Conservation (phyloP, 2,113 vertebrate genomes). For the Melanocharis versteri region DNA sequence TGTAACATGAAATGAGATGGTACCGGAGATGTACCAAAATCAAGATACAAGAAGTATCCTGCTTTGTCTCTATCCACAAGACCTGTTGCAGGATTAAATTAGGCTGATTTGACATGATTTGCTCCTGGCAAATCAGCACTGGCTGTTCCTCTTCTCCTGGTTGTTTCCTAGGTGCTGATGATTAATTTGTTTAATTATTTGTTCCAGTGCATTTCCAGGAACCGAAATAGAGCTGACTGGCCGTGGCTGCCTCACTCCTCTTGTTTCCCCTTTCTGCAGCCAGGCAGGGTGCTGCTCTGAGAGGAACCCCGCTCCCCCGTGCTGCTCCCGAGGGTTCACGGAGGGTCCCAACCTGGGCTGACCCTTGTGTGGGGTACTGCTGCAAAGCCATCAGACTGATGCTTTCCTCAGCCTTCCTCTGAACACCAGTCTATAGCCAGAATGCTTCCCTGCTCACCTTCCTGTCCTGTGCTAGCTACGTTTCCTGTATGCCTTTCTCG, state of each 20-base stretch:
- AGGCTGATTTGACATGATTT: slow-evolving; percentile 47
- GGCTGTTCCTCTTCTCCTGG: slow-evolving; percentile 25
- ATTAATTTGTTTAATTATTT: slow-evolving; percentile 61
- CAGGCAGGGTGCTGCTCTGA: neutral
- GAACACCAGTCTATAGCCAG: neutral
- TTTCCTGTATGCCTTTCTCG: neutral
- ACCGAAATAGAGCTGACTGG: neutral
- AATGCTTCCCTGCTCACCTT: neutral
- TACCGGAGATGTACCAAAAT: neutral
- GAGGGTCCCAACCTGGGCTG: neutral
- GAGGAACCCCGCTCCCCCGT: rapidly evolving
- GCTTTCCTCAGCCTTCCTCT: neutral
- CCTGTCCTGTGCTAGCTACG: rapidly evolving
- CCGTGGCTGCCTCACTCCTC: neutral
- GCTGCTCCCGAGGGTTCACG: rapidly evolving
- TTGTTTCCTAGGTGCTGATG: slow-evolving; percentile 55
- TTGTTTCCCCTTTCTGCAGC: neutral
- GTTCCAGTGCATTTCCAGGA: slow-evolving; percentile 60
- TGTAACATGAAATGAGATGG: neutral
- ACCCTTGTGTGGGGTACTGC: neutral
- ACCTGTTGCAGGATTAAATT: neutral
- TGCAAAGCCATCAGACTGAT: rapidly evolving
- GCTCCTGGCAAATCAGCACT: slow-evolving; percentile 4
- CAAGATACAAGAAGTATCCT: neutral
- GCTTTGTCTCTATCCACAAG: neutral